Evolutionary conservation across 2,888 invertebrate species (phyloP).

Genomic region (Drosophila subquinaria): DNA sequence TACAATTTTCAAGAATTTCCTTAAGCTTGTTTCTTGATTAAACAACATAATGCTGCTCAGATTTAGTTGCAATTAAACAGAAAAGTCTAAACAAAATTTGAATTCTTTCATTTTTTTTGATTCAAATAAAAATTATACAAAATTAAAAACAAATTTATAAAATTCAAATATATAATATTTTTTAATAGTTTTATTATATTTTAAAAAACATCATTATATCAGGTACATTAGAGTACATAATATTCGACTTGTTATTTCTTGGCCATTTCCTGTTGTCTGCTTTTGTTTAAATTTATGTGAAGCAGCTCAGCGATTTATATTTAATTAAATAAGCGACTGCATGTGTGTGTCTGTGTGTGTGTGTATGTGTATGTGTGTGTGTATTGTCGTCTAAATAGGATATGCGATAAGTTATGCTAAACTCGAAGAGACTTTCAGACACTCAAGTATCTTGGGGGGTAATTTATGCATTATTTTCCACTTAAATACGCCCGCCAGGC

Average conservation of each 20-base stretch:
- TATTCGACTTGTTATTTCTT: conserved; percentile 6
- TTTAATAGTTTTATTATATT: background rate
- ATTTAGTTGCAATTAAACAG: background rate
- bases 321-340: conserved; percentile 67
- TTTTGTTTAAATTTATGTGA: conserved; percentile 70
- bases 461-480: conserved; percentile 79
- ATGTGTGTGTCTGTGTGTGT: conserved; percentile 14
- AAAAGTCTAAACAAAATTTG: background rate
- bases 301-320: conserved; percentile 70
- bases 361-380: conserved; percentile 1
- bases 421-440: conserved; percentile 34
- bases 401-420: conserved; percentile 74
- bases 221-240: conserved; percentile 26
- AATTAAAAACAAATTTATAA: too few relatives aligned
- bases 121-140: too few relatives aligned
- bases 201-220: too few relatives aligned
- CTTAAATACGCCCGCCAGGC: conserved; percentile 54
- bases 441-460: conserved; percentile 57
- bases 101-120: too few relatives aligned
- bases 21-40: background rate
- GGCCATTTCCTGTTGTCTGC: conserved; percentile 10
- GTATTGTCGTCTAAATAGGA: conserved; percentile 68
- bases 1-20: too few relatives aligned
- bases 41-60: background rate
- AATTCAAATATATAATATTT: too few relatives aligned